Evolutionary conservation across 2,888 invertebrate genomes (phyloP).

Genomic region (Agonopterix alstromeriana): DNA sequence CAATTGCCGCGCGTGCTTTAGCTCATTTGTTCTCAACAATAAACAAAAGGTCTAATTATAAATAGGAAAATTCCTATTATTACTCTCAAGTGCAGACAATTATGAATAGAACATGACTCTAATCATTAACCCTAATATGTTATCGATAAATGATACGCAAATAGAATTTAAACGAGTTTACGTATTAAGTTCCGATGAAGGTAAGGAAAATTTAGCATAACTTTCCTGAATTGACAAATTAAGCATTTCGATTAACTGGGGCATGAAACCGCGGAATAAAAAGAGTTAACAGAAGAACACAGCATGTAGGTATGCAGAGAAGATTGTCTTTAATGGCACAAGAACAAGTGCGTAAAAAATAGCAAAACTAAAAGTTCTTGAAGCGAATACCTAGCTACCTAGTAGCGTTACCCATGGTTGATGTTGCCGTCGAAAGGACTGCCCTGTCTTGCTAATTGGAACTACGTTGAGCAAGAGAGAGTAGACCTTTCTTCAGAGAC

Average conservation of each 20-base stretch:
- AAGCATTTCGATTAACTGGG: constrained; percentile 30
- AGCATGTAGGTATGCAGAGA: no score
- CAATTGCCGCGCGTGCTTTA: constrained; percentile 37
- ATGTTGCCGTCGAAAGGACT: no score
- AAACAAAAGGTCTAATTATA: constrained; percentile 40
- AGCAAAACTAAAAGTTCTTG: no score
- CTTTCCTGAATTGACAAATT: constrained; percentile 27
- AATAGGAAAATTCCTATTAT: constrained; percentile 71
- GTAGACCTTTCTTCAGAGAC: no score
- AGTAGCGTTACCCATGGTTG: no score
- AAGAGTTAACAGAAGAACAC: not conserved
- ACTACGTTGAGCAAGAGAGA: no score
- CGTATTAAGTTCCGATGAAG: constrained; percentile 44
- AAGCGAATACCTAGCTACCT: no score
- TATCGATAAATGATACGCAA: constrained; percentile 50
- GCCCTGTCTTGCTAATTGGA: no score
- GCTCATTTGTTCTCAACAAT: constrained; percentile 26
- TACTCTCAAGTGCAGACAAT: constrained; percentile 42
- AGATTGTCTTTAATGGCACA: no score
- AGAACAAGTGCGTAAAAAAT: no score
- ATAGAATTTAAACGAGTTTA: constrained; percentile 50
- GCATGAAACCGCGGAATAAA: not conserved
- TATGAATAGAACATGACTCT: constrained; percentile 33
- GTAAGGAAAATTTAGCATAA: constrained; percentile 65
- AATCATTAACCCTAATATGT: constrained; percentile 54